These are phyloP conservation scores for Drosophila demipolita DNA, from an alignment of 2,888 invertebrate genomes.

Conservation along the genomic window DNA sequence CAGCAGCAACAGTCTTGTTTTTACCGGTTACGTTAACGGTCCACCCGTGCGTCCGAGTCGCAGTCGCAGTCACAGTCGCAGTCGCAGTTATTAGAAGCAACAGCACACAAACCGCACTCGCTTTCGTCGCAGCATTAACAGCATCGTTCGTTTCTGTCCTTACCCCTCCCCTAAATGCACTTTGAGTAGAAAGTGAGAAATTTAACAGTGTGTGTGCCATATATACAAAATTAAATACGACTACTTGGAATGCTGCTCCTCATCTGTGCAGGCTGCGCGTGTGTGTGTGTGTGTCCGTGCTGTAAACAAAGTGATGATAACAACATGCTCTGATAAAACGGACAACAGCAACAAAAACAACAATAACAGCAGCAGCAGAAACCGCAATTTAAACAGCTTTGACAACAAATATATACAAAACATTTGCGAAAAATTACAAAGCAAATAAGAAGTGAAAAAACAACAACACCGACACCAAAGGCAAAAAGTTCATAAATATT, in stretches of 20 bases:
- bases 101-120: constrained; percentile 14
- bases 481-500: not conserved
- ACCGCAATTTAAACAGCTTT: constrained; percentile 29
- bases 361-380: constrained; percentile 19
- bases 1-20: constrained; percentile 62
- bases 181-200: constrained; percentile 20
- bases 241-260: constrained; percentile 13
- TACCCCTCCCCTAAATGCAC: constrained; percentile 17
- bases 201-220: constrained; percentile 13
- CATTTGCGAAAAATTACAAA: not conserved
- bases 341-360: constrained; percentile 20
- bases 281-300: constrained; percentile 2
- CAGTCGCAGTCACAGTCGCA: constrained; percentile 9
- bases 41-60: constrained; percentile 44
- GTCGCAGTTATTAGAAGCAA: constrained; percentile 23
- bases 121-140: constrained; percentile 3
- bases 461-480: constrained; percentile 1
- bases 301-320: constrained; percentile 50
- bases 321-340: constrained; percentile 45
- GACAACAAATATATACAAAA: constrained; percentile 5
- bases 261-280: not conserved
- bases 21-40: constrained; percentile 58
- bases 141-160: constrained; percentile 20
- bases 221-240: not conserved
- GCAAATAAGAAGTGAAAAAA: constrained; percentile 20